Base-by-base conservation (phyloP, 2,888 invertebrate genomes). In the Pyrgus malvae region DNA sequence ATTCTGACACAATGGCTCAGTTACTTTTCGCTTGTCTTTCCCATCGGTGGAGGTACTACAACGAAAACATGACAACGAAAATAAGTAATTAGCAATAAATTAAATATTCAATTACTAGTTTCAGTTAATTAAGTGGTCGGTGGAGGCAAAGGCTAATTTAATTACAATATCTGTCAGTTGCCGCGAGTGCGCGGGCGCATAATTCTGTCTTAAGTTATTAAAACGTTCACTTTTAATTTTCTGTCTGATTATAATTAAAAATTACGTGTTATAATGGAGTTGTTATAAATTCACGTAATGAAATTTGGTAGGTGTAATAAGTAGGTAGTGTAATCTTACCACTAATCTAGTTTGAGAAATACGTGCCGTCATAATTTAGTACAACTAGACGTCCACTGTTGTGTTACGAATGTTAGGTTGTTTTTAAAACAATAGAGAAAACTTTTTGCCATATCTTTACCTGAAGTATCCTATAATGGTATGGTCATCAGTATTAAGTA, bases 91-190 rank as follows among this genome's bases (percentile, higher is more conserved):
- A 78, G 74, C 74, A 75, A 80, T 86, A 86, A 81, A 84, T 84
- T 79, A 74, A 74, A 75, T 69, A 81, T 84, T 86, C 84, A 85
- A 84, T 86, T 85, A 83, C 69, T 63, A 63, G 58, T 59, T 63
- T 61, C 65, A 67, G 72, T 74, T 83, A 79, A 84, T 86, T 78
- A 80, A 78, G 76, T 70, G 66, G 70, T 68, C 59, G 62, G 57
- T 53, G 54, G 65, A 63, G 62, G 69, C 64, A 64, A 65, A 62
- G 64, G 60, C 66, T 75, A 71, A 75, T 75, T 77, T 74, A 74
- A 77, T 75, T 74, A 74, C 61, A 68, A 60, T 61, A 68, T 68
- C 60, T 61, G 65, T 66, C 65, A 62, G 63, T 60, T 42, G 53
- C 50, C 48, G 33, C 57, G 59, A 50, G 35, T 48, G 46, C 54